Conservation (phyloP, 2,113 vertebrate genomes). For the Amphiprion percula region DNA sequence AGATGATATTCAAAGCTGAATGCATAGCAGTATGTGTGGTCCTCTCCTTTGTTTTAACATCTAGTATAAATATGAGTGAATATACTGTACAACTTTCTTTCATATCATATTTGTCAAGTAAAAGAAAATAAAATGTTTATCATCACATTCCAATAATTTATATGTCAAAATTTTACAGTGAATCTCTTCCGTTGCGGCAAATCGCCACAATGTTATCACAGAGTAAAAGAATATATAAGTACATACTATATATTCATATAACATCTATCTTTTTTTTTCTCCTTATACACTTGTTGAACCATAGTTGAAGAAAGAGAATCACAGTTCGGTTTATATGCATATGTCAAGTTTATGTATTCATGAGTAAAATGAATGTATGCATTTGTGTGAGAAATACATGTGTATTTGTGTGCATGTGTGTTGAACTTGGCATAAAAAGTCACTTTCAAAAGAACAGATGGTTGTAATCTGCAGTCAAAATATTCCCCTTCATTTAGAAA, state of each 20-base stretch:
- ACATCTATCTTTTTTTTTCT: conserved; percentile 54
- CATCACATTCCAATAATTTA: conserved; percentile 73
- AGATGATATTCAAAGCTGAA: conserved; percentile 55
- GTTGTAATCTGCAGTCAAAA: conserved; percentile 38
- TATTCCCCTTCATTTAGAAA: conserved; percentile 56
- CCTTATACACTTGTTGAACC: conserved; percentile 56
- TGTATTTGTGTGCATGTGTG: conserved; percentile 15
- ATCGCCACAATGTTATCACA: conserved; percentile 52
- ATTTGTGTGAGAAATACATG: conserved; percentile 5
- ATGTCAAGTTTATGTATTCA: conserved; percentile 41
- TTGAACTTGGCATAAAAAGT: conserved; percentile 66
- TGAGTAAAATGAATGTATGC: not conserved
- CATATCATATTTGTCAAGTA: conserved; percentile 69
- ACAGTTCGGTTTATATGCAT: conserved; percentile 55
- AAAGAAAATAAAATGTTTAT: conserved; percentile 71
- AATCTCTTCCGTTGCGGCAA: conserved; percentile 62
- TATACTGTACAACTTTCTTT: conserved; percentile 76
- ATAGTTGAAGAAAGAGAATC: conserved; percentile 50
- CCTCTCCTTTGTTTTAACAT: conserved; percentile 60
- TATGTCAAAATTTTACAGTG: conserved; percentile 58
- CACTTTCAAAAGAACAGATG: conserved; percentile 53
- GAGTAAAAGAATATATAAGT: conserved; percentile 76
- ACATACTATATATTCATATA: conserved; percentile 67
- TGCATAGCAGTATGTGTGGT: conserved; percentile 73
- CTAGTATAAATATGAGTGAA: conserved; percentile 77